Base-by-base conservation (phyloP, 1,140 invertebrate species). In the Chelonus insularis region DNA sequence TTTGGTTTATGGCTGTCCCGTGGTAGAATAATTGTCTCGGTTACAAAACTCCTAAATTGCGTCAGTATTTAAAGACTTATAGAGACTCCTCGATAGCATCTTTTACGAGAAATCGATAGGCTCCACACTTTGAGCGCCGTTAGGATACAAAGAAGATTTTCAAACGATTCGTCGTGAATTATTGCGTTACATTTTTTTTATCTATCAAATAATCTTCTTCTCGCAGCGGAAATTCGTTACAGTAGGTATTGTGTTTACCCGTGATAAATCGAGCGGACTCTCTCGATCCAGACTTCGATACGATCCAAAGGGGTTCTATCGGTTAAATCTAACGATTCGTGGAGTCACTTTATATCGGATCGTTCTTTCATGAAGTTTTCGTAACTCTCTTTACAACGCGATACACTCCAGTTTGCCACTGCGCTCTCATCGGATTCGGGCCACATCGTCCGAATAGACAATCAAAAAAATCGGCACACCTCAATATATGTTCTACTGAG, bases 191-290 rank as follows among this genome's bases (percentile, higher is more conserved):
- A 54, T 54, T 54, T 39, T 54, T 37, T 54, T 21, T 11, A 41
- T 36, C 54, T 41, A n/a, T 20, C 4, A 4, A 41, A 16, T 9
- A 43, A 56, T 56, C 54, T 56, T 18, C 18, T 25, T 29, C 8
- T 43, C n/a, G 12, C 6, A 16, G 29, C 41, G 14, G 41, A 57
- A 57, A 57, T 57, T 57, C 43, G 41, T 47, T 57, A 57, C 29
- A 48, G 5, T 39, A 9, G 18, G 29, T 55, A 43, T 54, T 57
- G 41, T 47, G 23, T 57, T 57, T 57, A 57, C 25, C 41, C 56
- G 56, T 57, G 56, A 57, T 57, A 57, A 57, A 57, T 57, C 56
- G 56, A 57, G 41, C 23, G 25, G 18, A 14, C 12, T 23, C 32
- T 43, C 41, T 45, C 41, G 34, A 55, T 37, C 36, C 18, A 16